Evolutionary conservation across 2,113 vertebrate genomes (phyloP).

Genomic region (Thryonomys swinderianus): DNA sequence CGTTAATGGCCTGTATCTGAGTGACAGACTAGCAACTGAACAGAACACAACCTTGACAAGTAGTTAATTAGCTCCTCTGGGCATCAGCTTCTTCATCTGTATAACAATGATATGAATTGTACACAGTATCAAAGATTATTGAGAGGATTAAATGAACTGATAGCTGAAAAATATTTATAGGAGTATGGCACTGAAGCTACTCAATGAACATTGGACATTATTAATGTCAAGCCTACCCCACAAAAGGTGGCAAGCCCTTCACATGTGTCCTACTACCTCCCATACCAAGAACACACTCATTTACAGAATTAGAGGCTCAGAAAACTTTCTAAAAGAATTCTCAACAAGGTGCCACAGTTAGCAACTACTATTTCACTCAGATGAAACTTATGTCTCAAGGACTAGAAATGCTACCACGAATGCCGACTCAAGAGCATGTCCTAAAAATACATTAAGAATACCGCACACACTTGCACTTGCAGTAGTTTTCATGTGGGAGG

Average conservation of each 20-base stretch:
- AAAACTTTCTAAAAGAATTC: neutral
- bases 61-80: neutral
- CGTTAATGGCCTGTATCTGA: neutral
- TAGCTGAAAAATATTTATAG: neutral
- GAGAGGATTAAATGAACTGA: neutral
- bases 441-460: neutral
- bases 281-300: neutral
- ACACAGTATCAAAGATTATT: neutral
- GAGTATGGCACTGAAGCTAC: neutral
- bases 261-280: no score
- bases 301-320: neutral
- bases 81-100: neutral
- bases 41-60: neutral
- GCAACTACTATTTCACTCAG: neutral
- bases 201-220: neutral
- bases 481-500: constrained; percentile 36
- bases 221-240: neutral
- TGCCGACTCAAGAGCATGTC: neutral
- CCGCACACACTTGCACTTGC: neutral
- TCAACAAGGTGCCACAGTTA: neutral
- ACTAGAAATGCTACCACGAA: neutral
- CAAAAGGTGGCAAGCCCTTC: neutral
- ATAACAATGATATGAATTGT: neutral
- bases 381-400: neutral
- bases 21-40: neutral